These are phyloP conservation scores for Mythimna albipuncta DNA, from an alignment of 2,888 invertebrate genomes.

Conservation along the genomic window DNA sequence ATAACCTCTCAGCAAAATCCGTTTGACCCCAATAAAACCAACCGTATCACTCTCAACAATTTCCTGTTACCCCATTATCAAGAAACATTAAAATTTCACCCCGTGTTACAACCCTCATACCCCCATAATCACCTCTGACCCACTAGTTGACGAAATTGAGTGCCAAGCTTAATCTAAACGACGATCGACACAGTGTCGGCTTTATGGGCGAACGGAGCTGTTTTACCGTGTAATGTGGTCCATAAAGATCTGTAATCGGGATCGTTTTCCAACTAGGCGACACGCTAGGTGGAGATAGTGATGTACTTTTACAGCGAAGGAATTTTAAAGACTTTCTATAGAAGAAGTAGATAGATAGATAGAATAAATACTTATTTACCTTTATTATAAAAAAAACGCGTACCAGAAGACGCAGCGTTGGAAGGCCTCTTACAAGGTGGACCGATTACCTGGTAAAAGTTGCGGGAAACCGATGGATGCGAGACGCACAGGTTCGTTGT, in stretches of 20 bases:
- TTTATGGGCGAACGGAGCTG: conserved; percentile 65
- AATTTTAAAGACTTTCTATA: background rate
- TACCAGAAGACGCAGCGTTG: too few relatives aligned
- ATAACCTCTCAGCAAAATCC: background rate
- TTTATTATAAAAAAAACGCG: too few relatives aligned
- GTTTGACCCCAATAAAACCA: conserved; percentile 3
- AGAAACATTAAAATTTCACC: conserved; percentile 57
- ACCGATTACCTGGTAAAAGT: too few relatives aligned
- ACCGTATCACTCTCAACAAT: conserved; percentile 30
- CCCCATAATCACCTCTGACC: conserved; percentile 55
- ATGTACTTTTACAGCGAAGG: background rate
- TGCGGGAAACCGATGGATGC: too few relatives aligned
- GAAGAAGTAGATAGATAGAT: background rate
- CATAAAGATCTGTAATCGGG: conserved; percentile 69
- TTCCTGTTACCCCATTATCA: conserved; percentile 52
- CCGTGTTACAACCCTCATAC: conserved; percentile 41
- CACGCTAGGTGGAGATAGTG: conserved; percentile 57
- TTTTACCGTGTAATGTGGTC: conserved; percentile 70
- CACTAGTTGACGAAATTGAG: conserved; percentile 73
- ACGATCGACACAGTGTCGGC: conserved; percentile 71
- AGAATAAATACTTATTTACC: background rate
- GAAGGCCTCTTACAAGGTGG: too few relatives aligned
- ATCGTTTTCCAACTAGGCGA: conserved; percentile 62
- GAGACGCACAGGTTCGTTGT: too few relatives aligned
- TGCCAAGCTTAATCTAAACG: conserved; percentile 75